phyloP scores from a whole-genome alignment of 2,797 vertebrate genomes.

The Premnoplex brunnescens region DNA sequence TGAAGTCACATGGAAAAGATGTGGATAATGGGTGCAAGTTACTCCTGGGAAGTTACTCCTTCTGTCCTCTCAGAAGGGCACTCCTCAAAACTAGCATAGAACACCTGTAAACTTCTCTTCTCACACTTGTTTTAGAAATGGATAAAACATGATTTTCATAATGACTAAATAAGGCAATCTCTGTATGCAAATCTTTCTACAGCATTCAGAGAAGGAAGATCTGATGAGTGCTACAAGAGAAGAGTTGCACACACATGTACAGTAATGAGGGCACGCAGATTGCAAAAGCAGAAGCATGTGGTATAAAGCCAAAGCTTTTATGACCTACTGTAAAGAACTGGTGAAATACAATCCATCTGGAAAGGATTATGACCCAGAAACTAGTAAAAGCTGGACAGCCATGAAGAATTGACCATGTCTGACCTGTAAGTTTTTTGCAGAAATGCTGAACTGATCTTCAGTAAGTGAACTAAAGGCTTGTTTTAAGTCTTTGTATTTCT shows the following conservation, averaged over 20 bases:
- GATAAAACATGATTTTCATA: neutral
- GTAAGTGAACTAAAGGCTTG: neutral
- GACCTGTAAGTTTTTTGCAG: neutral
- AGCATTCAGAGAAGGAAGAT: neutral
- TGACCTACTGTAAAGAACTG: neutral
- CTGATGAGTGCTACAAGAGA: neutral
- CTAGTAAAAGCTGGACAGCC: constrained; percentile 34
- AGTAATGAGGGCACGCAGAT: constrained; percentile 23
- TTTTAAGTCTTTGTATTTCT: neutral
- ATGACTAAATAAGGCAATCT: neutral
- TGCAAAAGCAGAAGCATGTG: constrained; percentile 47
- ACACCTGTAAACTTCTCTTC: neutral
- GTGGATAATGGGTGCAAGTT: neutral
- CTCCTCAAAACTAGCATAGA: neutral
- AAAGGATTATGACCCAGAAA: constrained; percentile 59
- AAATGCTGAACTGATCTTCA: neutral
- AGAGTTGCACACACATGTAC: neutral
- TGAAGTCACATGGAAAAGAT: neutral
- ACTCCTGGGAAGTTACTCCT: neutral
- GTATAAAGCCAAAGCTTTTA: constrained; percentile 3
- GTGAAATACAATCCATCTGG: constrained; percentile 48
- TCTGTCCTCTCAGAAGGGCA: neutral
- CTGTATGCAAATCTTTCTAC: neutral
- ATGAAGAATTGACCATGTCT: neutral
- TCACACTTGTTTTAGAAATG: neutral